phyloP scores from a whole-genome alignment of 2,113 vertebrate genomes.

The Catharus fuscescens region DNA sequence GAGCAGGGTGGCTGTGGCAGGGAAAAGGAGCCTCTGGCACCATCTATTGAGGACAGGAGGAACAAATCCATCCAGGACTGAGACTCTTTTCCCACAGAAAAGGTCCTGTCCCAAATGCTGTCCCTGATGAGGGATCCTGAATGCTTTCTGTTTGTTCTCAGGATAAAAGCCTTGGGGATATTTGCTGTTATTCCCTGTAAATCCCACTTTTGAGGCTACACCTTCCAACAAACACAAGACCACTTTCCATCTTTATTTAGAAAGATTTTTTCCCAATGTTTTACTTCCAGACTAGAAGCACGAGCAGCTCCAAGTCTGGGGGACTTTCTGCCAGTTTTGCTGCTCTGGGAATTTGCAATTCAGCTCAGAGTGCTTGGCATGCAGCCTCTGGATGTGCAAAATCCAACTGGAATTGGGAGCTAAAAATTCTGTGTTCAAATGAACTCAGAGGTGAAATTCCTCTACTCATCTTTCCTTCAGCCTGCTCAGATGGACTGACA shows the following conservation, averaged over 20 bases:
- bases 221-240: not conserved
- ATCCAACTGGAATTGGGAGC: not conserved
- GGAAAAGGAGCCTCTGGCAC: conserved; percentile 66
- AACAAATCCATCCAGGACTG: not conserved
- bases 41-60: conserved; percentile 59
- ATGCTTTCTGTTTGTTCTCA: not conserved
- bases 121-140: not conserved
- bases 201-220: not conserved
- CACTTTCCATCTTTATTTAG: not conserved
- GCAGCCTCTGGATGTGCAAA: not conserved
- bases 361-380: not conserved
- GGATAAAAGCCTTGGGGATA: not conserved
- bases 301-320: not conserved
- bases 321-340: not conserved
- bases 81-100: not conserved
- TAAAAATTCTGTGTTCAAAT: not conserved
- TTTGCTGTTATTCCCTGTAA: not conserved
- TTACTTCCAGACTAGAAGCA: not conserved
- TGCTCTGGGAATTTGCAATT: conserved; percentile 23
- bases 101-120: not conserved
- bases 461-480: not conserved
- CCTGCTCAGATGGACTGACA: not conserved
- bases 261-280: not conserved
- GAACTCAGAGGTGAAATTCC: not conserved
- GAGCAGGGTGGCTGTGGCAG: not conserved